Evolutionary conservation across 2,888 invertebrate genomes (phyloP), one percentile per base, ranked within the genome.

Genomic region (Syrphus vitripennis): DNA sequence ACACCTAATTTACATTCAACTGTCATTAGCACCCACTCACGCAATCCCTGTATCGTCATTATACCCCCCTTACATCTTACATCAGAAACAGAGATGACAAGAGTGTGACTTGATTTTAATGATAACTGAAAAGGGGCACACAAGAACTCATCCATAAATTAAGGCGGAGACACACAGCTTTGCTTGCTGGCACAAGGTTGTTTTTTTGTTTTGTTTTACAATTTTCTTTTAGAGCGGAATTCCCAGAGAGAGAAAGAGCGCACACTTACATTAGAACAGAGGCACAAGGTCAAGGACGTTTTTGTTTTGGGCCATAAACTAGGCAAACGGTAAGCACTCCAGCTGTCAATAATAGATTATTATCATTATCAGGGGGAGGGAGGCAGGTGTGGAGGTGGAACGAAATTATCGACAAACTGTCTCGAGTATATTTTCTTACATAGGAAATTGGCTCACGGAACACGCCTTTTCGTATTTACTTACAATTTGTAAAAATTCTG

Each of bases 261-360:
- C 57, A 10, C 57, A 78, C 19, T 59, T 61, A 71, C 50, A 82
- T 48, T 57, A 55, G 55, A 63, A 37, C 19, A 31, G 40, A 74
- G 53, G 7, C 48, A 74, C 79, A 82, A 77, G 77, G 82, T 82
- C 82, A 82, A 82, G 82, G 82, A 82, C 82, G 77, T 82, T 82
- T 50, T 45, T 82, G 82, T 82, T 82, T 82, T 76, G 82, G 65
- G 57, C 29, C 50, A 53, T 42, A 61, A 31, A 53, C 48, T 67
- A 9, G 53, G 34, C 55, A 48, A 76, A 70, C 40, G 76, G 70
- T 63, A 76, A 63, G 59, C 37, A 21, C 40, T 80, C n/a, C 57
- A 55, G 45, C 29, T 80, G 72, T 29, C 72, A 72, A 53, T 72
- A 29, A 55, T 50, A 26, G n/a, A 50, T 55, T 24, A 21, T 14